Evolutionary conservation across 2,888 invertebrate genomes (phyloP).

Genomic region (Chymomyza caudatula): DNA sequence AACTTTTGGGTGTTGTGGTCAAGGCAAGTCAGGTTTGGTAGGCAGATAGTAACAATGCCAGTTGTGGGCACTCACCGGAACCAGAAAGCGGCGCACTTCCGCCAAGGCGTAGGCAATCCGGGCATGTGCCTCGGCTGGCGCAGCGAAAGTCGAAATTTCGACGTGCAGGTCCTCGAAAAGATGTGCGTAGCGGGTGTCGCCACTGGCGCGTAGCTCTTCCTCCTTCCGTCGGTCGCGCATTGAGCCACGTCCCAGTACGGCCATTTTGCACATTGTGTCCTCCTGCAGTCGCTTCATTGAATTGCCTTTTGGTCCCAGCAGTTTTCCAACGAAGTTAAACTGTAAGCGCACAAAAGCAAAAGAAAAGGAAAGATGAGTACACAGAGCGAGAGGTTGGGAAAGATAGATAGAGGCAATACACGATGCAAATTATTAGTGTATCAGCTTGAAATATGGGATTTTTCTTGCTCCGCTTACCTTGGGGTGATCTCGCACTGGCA

Average conservation of each 20-base stretch:
- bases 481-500: constrained; percentile 91
- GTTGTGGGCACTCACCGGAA: constrained; percentile 81
- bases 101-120: constrained; percentile 90
- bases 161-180: constrained; percentile 94
- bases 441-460: constrained; percentile 2
- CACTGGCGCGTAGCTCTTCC: constrained; percentile 92
- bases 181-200: constrained; percentile 95
- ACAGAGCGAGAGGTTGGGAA: background rate
- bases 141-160: constrained; percentile 93
- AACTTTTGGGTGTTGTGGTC: constrained; percentile 15
- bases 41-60: background rate
- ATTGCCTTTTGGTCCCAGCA: constrained; percentile 95
- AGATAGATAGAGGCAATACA: background rate
- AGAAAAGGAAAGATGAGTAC: background rate
- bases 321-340: constrained; percentile 97
- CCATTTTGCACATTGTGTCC: constrained; percentile 97
- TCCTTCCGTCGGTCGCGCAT: constrained; percentile 97
- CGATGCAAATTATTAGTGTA: constrained; percentile 18
- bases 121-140: constrained; percentile 93
- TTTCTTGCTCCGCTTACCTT: constrained; percentile 82
- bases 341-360: constrained; percentile 78
- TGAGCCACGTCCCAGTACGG: constrained; percentile 93
- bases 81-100: constrained; percentile 88
- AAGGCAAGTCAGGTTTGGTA: background rate
- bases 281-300: constrained; percentile 94